Conservation (phyloP, 2,113 vertebrate genomes). For the Brachypodius melanocephalos region DNA sequence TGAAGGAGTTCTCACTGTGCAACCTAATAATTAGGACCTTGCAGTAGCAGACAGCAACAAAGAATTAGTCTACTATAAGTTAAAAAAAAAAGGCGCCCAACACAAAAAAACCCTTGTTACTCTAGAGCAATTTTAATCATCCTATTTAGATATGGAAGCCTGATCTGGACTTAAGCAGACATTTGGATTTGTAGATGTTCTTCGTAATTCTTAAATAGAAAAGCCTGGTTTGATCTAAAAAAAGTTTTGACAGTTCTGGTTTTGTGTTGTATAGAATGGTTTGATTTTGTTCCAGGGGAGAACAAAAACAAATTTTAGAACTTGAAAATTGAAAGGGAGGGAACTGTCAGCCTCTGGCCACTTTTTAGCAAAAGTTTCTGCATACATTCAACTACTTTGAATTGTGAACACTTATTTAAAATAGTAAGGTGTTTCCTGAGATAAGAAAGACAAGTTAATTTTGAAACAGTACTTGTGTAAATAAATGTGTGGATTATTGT, state of each 20-base stretch:
- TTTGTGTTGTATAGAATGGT: not conserved
- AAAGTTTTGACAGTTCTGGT: not conserved
- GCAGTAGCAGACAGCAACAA: not conserved
- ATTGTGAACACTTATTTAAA: slow-evolving; percentile 36
- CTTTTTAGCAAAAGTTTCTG: slow-evolving; percentile 7
- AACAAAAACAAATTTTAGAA: slow-evolving; percentile 25
- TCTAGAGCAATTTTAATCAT: not conserved
- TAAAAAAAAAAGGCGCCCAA: not conserved
- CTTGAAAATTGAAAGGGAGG: slow-evolving; percentile 5
- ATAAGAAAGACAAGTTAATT: slow-evolving; percentile 28
- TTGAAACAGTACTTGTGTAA: slow-evolving; percentile 21
- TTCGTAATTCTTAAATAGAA: not conserved
- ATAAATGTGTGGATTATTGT: slow-evolving; percentile 44
- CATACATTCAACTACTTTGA: slow-evolving; percentile 24
- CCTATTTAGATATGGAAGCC: not conserved
- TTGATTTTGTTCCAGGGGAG: slow-evolving; percentile 37
- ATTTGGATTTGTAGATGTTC: not conserved
- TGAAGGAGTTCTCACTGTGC: not conserved
- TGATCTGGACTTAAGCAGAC: not conserved
- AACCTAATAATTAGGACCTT: slow-evolving; percentile 2
- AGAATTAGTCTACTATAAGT: not conserved
- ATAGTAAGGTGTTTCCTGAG: slow-evolving; percentile 61
- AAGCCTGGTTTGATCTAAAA: not conserved
- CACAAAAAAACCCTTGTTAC: not conserved
- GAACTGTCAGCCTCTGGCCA: not conserved